These are phyloP conservation scores for Agapornis canus DNA, from an alignment of 2,797 vertebrate genomes.

Conservation along the genomic window DNA sequence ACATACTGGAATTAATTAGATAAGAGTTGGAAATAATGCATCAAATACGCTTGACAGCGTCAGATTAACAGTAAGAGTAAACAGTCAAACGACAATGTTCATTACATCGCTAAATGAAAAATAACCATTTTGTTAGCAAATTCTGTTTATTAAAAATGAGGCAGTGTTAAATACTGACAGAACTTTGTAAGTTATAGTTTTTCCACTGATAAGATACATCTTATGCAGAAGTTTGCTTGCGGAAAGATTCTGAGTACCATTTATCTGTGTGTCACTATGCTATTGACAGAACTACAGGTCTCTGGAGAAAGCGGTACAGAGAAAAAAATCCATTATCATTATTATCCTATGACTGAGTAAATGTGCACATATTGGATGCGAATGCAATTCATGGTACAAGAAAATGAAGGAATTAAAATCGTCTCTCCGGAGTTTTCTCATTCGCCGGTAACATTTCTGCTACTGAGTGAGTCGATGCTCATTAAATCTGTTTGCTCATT, in stretches of 20 bases:
- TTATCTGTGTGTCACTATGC: constrained; percentile 64
- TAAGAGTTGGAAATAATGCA: constrained; percentile 51
- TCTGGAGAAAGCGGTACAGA: constrained; percentile 37
- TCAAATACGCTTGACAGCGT: constrained; percentile 50
- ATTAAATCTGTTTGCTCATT: constrained; percentile 55
- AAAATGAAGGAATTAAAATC: constrained; percentile 36
- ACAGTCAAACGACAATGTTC: constrained; percentile 15
- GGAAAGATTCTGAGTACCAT: constrained; percentile 47
- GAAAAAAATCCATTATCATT: constrained; percentile 49
- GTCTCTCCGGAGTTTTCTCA: constrained; percentile 35
- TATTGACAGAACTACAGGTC: constrained; percentile 33
- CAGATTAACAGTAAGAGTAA: constrained; percentile 64
- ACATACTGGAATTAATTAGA: constrained; percentile 11
- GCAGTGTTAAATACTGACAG: constrained; percentile 27
- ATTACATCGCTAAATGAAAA: constrained; percentile 19
- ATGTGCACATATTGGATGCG: constrained; percentile 30
- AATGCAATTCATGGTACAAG: constrained; percentile 32
- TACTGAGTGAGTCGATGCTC: constrained; percentile 32
- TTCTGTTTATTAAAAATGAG: constrained; percentile 39
- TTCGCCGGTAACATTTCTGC: constrained; percentile 4
- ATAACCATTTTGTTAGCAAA: background rate
- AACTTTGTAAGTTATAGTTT: constrained; percentile 54
- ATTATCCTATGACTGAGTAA: constrained; percentile 54
- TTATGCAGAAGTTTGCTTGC: constrained; percentile 52
- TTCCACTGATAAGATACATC: constrained; percentile 35